Evolutionary conservation across 2,888 invertebrate species (phyloP), one percentile per base, ranked within the genome.

Genomic region (Gari tellinella): DNA sequence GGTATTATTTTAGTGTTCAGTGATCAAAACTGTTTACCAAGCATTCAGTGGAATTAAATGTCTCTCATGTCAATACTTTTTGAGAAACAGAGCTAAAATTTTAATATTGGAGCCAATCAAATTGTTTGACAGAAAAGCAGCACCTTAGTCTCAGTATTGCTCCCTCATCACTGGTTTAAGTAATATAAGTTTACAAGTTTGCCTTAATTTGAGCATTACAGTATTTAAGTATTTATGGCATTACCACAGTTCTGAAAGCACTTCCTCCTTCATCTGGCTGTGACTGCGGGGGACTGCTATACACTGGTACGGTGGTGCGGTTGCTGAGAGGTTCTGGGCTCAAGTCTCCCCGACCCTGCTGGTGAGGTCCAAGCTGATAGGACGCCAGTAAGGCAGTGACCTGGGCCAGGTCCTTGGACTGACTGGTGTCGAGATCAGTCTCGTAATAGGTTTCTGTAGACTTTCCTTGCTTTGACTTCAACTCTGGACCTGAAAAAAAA

Each of bases 401-500:
- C 61, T 72, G 88, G 64, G 86, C 82, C 43, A 88, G 75, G 77
- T 97, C 96, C 58, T 95, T 93, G 0, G 95, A 95, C 69, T 94
- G 94, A 88, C 96, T 95, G 0, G 96, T 95, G 91, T 97, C 97
- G 31, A 98, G 92, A 92, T 98, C 97, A 0, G 97, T 97, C 92
- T 97, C 97, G 63, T 96, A 94, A 96, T 97, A 97, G 0, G 95
- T 94, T 1, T 52, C 41, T 23, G 72, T 67, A 49, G 72, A 73
- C 17, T 64, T 69, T n/a, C n/a, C n/a, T 10, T 31, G 31, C 31
- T 31, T 31, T 7, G 31, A 31, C 10, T 31, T 31, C 31, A 31
- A 31, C 5, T 31, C 31, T 7, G 31, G 4, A 10, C 31, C 31
- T 31, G 31, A 31, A 31, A 31, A 7, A 31, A n/a, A n/a, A n/a